phyloP scores from a whole-genome alignment of 2,113 vertebrate genomes.

The Dasyornis broadbenti region DNA sequence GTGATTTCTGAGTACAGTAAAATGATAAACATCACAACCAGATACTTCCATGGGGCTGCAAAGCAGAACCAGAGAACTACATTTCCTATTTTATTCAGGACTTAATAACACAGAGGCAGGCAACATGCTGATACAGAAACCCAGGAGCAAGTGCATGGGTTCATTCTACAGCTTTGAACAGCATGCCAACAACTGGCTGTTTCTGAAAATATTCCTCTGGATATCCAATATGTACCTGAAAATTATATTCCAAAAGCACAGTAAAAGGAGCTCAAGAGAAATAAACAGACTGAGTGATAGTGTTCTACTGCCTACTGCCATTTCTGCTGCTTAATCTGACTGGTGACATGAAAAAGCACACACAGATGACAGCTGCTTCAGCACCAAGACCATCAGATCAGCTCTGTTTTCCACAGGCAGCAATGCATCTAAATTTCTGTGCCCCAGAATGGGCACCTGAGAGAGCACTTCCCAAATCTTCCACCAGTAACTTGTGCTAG shows the following conservation, averaged over 20 bases:
- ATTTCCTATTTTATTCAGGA: neutral
- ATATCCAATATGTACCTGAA: neutral
- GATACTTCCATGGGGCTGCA: neutral
- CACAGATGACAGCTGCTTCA: neutral
- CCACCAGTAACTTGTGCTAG: neutral
- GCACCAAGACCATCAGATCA: neutral
- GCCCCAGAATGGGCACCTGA: neutral
- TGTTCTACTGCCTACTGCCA: neutral
- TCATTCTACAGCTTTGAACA: neutral
- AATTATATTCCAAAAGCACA: neutral
- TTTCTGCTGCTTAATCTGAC: neutral
- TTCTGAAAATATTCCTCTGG: neutral
- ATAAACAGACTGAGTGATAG: neutral
- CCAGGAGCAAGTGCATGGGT: neutral
- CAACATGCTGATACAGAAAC: neutral
- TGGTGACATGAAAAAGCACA: neutral
- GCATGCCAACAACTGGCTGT: neutral
- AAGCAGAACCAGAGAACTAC: neutral
- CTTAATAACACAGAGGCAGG: neutral
- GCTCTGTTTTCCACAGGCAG: neutral
- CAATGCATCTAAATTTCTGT: neutral
- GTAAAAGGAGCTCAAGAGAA: neutral
- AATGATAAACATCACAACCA: neutral
- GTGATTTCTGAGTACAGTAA: neutral
- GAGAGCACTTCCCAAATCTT: neutral